Evolutionary conservation across 2,113 vertebrate species (phyloP).

Genomic region (Apteryx mantelli): DNA sequence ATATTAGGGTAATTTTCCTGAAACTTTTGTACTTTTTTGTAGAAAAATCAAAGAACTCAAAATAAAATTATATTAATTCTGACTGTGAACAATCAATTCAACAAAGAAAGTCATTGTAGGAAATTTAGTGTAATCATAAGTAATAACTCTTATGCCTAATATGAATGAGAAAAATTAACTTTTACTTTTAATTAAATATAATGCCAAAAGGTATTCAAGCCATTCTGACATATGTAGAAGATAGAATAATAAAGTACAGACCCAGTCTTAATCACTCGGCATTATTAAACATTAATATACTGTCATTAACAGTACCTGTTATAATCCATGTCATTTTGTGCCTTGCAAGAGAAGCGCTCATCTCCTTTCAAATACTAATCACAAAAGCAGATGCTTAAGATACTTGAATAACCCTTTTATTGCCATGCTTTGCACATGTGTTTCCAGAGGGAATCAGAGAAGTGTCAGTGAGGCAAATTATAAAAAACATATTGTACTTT

Average conservation of each 20-base stretch:
- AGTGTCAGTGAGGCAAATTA: not conserved
- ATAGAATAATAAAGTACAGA: conserved; percentile 78
- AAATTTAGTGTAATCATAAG: conserved; percentile 69
- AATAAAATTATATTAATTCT: conserved; percentile 29
- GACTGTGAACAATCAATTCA: conserved; percentile 49
- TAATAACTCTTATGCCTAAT: conserved; percentile 62
- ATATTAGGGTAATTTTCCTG: not conserved
- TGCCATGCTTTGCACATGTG: not conserved
- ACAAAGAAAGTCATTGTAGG: conserved; percentile 52
- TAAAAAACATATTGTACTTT: not conserved
- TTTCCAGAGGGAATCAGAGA: not conserved
- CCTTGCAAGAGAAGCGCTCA: conserved; percentile 62
- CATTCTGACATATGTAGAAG: conserved; percentile 73
- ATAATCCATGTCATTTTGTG: conserved; percentile 76
- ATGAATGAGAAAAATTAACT: conserved; percentile 75
- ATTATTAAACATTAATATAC: conserved; percentile 80
- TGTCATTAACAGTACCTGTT: conserved; percentile 79
- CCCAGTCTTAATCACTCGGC: conserved; percentile 76
- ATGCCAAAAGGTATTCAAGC: conserved; percentile 73
- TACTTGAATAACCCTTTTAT: conserved; percentile 64
- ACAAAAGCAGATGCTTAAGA: conserved; percentile 66
- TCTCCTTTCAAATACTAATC: conserved; percentile 73
- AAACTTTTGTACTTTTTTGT: not conserved
- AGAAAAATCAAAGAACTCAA: conserved; percentile 23
- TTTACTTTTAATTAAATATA: conserved; percentile 77